phyloP scores from a whole-genome alignment of 2,797 vertebrate species.

The Rallus crepitans region DNA sequence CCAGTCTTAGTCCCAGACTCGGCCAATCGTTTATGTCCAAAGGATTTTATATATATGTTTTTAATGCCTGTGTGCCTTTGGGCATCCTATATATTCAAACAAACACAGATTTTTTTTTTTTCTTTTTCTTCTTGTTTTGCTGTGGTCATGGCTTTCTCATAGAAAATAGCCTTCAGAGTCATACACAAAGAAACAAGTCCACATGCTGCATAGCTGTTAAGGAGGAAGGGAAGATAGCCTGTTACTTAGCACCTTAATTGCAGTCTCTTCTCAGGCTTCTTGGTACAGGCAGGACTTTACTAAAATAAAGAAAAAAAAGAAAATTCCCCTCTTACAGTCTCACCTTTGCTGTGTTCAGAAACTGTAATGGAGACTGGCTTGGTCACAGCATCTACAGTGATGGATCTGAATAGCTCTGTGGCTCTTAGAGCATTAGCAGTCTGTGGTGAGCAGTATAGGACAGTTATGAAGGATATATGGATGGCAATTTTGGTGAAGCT shows the following conservation, averaged over 20 bases:
- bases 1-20: too few relatives aligned
- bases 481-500: background rate
- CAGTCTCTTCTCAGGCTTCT: background rate
- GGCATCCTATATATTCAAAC: background rate
- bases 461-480: background rate
- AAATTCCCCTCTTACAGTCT: background rate
- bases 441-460: background rate
- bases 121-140: background rate
- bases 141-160: background rate
- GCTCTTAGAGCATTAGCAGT: background rate
- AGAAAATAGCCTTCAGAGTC: background rate
- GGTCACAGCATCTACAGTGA: background rate
- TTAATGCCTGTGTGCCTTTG: background rate
- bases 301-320: background rate
- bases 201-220: fast-evolving
- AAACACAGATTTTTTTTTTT: background rate
- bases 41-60: too few relatives aligned
- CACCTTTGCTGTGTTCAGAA: background rate
- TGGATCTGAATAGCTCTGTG: background rate
- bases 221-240: background rate
- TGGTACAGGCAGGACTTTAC: background rate
- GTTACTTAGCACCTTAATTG: background rate
- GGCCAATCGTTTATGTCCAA: too few relatives aligned
- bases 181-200: background rate
- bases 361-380: background rate